phyloP scores from a whole-genome alignment of 2,888 invertebrate species.

The Leptopilina drosophilae region DNA sequence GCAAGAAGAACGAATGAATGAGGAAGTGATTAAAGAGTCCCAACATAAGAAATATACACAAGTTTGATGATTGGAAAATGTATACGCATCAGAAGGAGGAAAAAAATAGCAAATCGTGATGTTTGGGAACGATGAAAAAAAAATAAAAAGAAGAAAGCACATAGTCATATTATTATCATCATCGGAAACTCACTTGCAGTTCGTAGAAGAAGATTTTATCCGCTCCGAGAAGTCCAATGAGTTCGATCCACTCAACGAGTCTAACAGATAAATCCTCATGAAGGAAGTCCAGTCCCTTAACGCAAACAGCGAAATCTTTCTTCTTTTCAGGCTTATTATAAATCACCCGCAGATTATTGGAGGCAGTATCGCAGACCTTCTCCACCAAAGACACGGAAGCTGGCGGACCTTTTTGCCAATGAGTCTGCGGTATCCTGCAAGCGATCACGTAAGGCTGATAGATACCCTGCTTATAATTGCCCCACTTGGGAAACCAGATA shows the following conservation, averaged over 20 bases:
- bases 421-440: slow-evolving; percentile 88
- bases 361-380: slow-evolving; percentile 89
- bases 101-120: neutral
- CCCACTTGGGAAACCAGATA: slow-evolving; percentile 96
- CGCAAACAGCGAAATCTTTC: slow-evolving; percentile 93
- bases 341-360: slow-evolving; percentile 90
- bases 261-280: slow-evolving; percentile 94
- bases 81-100: neutral
- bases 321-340: slow-evolving; percentile 87
- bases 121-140: neutral
- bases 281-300: slow-evolving; percentile 94
- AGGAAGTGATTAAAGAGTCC: slow-evolving; percentile 14
- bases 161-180: slow-evolving; percentile 1
- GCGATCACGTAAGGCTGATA: slow-evolving; percentile 94
- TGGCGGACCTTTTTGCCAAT: slow-evolving; percentile 85
- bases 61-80: slow-evolving; percentile 20
- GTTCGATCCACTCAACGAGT: slow-evolving; percentile 96
- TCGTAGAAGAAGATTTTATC: slow-evolving; percentile 95
- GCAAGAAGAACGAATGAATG: neutral
- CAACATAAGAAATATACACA: slow-evolving; percentile 2
- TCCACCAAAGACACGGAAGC: slow-evolving; percentile 92
- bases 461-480: slow-evolving; percentile 93
- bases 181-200: slow-evolving; percentile 79
- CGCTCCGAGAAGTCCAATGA: slow-evolving; percentile 90
- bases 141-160: neutral